These are phyloP conservation scores for Rhysida immarginata DNA, from an alignment of 1,140 invertebrate genomes.

Conservation along the genomic window DNA sequence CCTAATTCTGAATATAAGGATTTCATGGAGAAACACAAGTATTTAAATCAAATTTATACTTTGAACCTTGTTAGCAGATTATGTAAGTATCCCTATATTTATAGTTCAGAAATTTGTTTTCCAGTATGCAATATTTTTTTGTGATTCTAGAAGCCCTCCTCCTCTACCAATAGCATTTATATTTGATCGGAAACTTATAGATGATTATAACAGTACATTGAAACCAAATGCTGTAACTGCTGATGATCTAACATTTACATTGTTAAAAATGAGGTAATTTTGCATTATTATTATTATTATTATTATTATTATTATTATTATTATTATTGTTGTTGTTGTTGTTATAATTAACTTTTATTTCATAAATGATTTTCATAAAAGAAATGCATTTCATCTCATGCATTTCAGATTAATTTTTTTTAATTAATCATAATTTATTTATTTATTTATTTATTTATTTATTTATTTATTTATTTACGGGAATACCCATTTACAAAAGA, in stretches of 20 bases:
- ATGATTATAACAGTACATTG: constrained; percentile 41
- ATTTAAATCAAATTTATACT: background rate
- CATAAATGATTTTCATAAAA: no score
- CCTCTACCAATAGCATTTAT: constrained; percentile 54
- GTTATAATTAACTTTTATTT: background rate
- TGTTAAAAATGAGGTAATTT: constrained; percentile 23
- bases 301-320: background rate
- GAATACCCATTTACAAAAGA: no score
- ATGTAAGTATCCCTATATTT: background rate
- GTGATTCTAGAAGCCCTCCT: constrained; percentile 46
- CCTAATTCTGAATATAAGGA: constrained; percentile 28
- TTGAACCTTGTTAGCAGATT: no score
- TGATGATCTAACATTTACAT: constrained; percentile 58
- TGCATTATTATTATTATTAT: no score
- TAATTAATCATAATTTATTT: no score
- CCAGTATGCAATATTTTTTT: background rate
- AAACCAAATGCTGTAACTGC: constrained; percentile 67
- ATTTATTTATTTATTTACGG: no score
- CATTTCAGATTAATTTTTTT: no score
- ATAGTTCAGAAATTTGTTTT: background rate
- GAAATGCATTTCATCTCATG: no score
- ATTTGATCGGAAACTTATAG: constrained; percentile 67
- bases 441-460: no score
- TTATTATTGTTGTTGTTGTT: background rate
- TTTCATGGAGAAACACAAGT: constrained; percentile 23